Conservation (phyloP, 2,797 vertebrate genomes). For the Astyanax mexicanus region DNA sequence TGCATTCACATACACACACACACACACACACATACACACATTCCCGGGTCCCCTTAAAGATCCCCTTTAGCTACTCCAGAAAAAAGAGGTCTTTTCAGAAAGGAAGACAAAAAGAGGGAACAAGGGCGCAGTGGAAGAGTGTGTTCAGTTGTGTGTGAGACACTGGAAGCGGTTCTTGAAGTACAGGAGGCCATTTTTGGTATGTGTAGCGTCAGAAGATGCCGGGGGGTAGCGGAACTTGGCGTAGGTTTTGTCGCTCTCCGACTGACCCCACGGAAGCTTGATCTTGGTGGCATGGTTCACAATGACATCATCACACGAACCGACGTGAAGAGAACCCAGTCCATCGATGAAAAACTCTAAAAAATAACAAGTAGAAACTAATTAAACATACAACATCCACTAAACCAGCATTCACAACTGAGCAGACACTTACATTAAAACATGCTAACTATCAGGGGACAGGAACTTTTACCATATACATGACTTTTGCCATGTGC, state of each 20-base stretch:
- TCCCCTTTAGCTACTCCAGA: conserved; percentile 42
- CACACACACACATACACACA: no score
- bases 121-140: background rate
- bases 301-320: conserved; percentile 89
- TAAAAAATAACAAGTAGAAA: conserved; percentile 48
- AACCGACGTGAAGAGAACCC: conserved; percentile 90
- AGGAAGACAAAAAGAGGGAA: conserved; percentile 52
- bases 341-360: conserved; percentile 90
- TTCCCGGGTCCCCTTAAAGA: conserved; percentile 4
- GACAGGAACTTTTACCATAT: no score
- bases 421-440: no score
- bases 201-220: conserved; percentile 76
- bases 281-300: conserved; percentile 92
- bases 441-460: no score
- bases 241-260: conserved; percentile 85
- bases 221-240: conserved; percentile 87
- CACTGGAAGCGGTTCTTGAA: conserved; percentile 95
- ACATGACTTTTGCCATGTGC: no score
- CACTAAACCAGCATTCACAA: background rate
- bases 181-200: conserved; percentile 86
- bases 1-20: no score
- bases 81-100: conserved; percentile 71
- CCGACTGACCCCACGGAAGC: conserved; percentile 86
- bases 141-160: conserved; percentile 82
- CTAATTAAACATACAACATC: background rate